Evolutionary conservation across 2,797 vertebrate genomes (phyloP), one percentile per base, ranked within the genome.

Genomic region (Anolis apletophallus): DNA sequence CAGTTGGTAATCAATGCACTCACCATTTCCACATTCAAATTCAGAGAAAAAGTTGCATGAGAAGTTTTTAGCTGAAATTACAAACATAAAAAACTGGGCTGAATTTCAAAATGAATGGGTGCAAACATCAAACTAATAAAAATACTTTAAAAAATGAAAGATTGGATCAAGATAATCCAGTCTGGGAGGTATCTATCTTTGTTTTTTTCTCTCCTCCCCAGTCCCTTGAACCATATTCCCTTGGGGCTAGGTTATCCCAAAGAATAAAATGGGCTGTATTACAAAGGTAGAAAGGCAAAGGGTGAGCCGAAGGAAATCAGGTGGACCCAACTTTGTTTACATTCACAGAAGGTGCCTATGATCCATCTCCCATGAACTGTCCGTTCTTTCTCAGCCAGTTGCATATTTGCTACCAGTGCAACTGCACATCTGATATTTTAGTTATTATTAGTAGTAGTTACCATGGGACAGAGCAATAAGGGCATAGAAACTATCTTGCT

Each of bases 11-110:
- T 96, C 96, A 83, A 97, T 92, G 81, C 95, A 97, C 73, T 99
- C 98, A 68, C 99, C 98, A 3, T 99, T 99, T 16, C 98, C 98
- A 93, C 99, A 99, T 91, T 99, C 98, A 94, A 97, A 96, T 59
- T 96, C 97, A 9, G 94, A 97, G 93, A 96, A 98, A 85, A 98
- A 97, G 95, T 98, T 99, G 94, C 99, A 99, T 69, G 98, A 98
- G 14, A 98, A 98, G 88, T 98, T 99, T 96, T 98, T 98, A 91
- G 97, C 99, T 99, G 93, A 92, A 97, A 81, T 17, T 32, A 32
- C 2, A 67, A 50, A 71, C n/a, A 85, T 40, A 5, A 72, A n/a
- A 71, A 21, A 77, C 29, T 21, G 13, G 29, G 36, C 3, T 68
- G 26, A 23, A 80, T n/a, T 46, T 77, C 50, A 77, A 84, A 84